Percentiles rank a stretch among this genome's conserved stretches.
phyloP scores from a whole-genome alignment of 1,140 invertebrate genomes.

The Probaryconus sp. region DNA sequence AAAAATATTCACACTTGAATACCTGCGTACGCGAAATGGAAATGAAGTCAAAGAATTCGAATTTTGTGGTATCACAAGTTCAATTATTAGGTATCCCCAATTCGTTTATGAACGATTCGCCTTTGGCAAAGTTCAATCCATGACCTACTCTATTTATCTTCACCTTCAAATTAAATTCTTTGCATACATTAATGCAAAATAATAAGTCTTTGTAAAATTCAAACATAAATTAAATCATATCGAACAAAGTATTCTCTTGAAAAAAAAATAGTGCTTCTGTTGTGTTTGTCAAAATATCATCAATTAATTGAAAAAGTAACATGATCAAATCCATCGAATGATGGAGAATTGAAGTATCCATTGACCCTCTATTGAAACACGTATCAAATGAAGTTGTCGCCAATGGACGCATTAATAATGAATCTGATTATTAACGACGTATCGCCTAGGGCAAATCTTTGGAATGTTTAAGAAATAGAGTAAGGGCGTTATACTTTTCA shows the following conservation, averaged over 20 bases:
- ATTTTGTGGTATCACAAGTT: slow-evolving; percentile 2
- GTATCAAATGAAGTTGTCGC: slow-evolving; percentile 25
- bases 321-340: no score
- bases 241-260: no score
- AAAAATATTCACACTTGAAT: slow-evolving; percentile 65
- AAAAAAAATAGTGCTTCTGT: no score
- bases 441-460: slow-evolving; percentile 32
- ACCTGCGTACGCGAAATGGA: slow-evolving; percentile 46
- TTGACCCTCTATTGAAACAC: not conserved
- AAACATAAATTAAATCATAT: no score
- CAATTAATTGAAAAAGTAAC: no score
- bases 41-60: slow-evolving; percentile 48
- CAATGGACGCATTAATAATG: slow-evolving; percentile 39
- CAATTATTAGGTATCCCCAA: slow-evolving; percentile 13
- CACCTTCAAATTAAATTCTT: no score
- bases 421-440: slow-evolving; percentile 25
- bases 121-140: no score
- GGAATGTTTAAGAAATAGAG: slow-evolving; percentile 41
- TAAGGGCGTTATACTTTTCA: slow-evolving; percentile 66
- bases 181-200: no score
- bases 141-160: no score
- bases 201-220: no score
- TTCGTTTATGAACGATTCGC: not conserved
- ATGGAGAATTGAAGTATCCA: no score
- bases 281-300: no score